These are phyloP conservation scores for Halcyon smyrnensis DNA, from an alignment of 2,797 vertebrate species.

Conservation along the genomic window DNA sequence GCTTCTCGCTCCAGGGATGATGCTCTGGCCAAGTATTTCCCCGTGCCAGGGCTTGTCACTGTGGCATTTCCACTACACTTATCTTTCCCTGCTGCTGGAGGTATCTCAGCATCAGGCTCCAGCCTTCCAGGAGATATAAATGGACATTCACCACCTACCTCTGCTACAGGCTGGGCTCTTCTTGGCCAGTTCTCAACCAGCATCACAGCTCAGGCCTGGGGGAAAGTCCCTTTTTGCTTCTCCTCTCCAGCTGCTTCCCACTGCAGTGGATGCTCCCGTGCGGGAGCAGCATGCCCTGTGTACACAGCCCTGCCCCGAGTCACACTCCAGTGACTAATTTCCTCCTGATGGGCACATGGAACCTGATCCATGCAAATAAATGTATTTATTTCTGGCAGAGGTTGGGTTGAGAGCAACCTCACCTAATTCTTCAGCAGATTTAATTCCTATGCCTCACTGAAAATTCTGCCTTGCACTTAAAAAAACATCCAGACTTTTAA, in stretches of 20 bases:
- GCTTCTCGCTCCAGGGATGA: rapidly evolving
- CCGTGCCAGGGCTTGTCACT: rapidly evolving
- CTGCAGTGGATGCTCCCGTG: background rate
- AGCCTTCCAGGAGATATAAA: background rate
- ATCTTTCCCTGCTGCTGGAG: background rate
- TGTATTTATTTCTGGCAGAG: rapidly evolving
- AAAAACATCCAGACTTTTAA: background rate
- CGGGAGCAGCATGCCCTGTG: background rate
- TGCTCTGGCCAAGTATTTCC: rapidly evolving
- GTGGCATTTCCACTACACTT: background rate
- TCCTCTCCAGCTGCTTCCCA: background rate
- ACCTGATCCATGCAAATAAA: background rate
- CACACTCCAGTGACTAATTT: background rate
- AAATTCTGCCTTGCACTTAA: background rate
- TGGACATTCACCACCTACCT: rapidly evolving
- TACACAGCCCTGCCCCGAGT: background rate
- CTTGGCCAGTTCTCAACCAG: background rate
- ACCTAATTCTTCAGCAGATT: background rate
- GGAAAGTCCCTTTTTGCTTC: background rate
- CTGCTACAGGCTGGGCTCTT: background rate
- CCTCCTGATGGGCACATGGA: background rate
- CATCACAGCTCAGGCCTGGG: background rate
- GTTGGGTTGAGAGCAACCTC: background rate
- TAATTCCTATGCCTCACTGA: rapidly evolving
- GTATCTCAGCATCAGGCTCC: background rate